Percentiles rank a stretch among this genome's conserved stretches.
Conservation (phyloP, 1,140 invertebrate species). For the Plutomurus gul region DNA sequence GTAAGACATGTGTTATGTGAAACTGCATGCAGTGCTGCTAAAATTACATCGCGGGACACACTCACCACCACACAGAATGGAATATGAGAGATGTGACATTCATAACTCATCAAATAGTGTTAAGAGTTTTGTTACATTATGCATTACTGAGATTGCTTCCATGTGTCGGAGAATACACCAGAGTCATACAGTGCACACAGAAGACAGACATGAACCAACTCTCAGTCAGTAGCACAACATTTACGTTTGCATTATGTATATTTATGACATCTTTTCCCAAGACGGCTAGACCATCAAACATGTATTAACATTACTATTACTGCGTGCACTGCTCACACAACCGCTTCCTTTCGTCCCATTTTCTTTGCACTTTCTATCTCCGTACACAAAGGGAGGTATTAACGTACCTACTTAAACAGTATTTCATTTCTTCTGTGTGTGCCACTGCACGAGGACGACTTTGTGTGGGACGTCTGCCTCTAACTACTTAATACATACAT, state of each 20-base stretch:
- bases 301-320: slow-evolving; percentile 5
- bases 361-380: too few species aligned
- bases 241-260: slow-evolving; percentile 6
- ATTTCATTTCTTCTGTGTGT: too few species aligned
- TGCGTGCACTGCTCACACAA: too few species aligned
- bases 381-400: too few species aligned
- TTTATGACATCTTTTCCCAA: slow-evolving; percentile 12
- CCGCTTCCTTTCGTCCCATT: not conserved
- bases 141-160: slow-evolving; percentile 21
- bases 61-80: not conserved
- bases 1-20: too few species aligned
- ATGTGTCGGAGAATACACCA: not conserved
- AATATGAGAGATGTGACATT: not conserved
- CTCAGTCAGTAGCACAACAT: not conserved
- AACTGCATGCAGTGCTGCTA: too few species aligned
- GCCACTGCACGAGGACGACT: too few species aligned
- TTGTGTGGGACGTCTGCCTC: too few species aligned
- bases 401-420: too few species aligned
- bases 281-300: not conserved
- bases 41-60: too few species aligned
- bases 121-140: slow-evolving; percentile 19
- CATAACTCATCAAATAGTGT: not conserved
- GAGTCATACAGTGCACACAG: not conserved
- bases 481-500: too few species aligned
- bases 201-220: not conserved